Evolutionary conservation across 2,888 invertebrate species (phyloP).

Genomic region (Melanostoma scalare): DNA sequence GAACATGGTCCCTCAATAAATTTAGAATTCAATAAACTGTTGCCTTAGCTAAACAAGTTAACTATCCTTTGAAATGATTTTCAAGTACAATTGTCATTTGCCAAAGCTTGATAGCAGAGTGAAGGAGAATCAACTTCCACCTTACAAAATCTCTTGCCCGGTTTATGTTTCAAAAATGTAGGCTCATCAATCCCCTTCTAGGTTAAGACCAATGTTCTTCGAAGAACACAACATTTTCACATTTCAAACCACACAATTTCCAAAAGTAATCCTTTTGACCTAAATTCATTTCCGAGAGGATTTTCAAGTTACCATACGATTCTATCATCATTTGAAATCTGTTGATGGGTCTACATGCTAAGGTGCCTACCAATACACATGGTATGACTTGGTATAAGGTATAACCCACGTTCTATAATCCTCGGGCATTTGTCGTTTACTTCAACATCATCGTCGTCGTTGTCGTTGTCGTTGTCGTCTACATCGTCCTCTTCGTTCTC

Average conservation of each 20-base stretch:
- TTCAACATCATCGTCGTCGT: constrained; percentile 13
- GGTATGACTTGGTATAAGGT: neutral
- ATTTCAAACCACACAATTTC: constrained; percentile 33
- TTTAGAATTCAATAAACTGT: too few relatives aligned
- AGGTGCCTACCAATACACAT: constrained; percentile 16
- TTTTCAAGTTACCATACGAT: constrained; percentile 40
- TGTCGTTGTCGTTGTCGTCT: neutral
- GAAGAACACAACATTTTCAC: constrained; percentile 11
- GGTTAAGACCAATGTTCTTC: neutral
- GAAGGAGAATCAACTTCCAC: too few relatives aligned
- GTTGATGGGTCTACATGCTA: constrained; percentile 49
- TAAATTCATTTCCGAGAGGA: constrained; percentile 42
- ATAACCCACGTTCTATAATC: constrained; percentile 42
- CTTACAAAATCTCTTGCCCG: too few relatives aligned
- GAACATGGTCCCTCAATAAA: too few relatives aligned
- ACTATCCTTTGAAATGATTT: too few relatives aligned
- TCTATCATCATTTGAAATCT: constrained; percentile 60
- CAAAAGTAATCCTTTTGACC: constrained; percentile 37
- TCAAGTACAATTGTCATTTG: too few relatives aligned
- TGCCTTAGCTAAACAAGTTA: too few relatives aligned
- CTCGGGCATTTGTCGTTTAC: constrained; percentile 35
- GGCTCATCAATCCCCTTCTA: too few relatives aligned
- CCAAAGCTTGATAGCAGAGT: too few relatives aligned
- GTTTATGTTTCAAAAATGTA: too few relatives aligned
- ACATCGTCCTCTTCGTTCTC: neutral